Conservation (phyloP, 2,888 invertebrate species). For the Empis livida region DNA sequence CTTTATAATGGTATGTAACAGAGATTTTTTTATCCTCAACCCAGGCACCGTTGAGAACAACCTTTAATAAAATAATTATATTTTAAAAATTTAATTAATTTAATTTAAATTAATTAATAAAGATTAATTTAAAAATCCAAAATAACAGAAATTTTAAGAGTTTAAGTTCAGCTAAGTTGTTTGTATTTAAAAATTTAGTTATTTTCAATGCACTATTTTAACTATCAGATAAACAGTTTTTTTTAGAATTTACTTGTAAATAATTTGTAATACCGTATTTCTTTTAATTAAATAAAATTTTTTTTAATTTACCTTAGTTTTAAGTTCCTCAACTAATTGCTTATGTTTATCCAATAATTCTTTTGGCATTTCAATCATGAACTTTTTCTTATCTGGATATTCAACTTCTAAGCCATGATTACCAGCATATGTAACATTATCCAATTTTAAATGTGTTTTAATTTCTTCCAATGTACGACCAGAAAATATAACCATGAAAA, state of each 20-base stretch:
- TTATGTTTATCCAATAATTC: slow-evolving; percentile 55
- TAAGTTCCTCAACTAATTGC: slow-evolving; percentile 49
- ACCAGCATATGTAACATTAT: slow-evolving; percentile 56
- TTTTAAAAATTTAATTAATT: too few species aligned
- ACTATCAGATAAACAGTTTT: too few species aligned
- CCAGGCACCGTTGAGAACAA: slow-evolving; percentile 61
- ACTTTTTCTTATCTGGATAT: slow-evolving; percentile 62
- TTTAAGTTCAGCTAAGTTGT: too few species aligned
- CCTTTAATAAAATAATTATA: too few species aligned
- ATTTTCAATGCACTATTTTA: too few species aligned
- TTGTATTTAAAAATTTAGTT: too few species aligned
- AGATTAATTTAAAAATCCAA: not conserved
- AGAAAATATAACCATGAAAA: slow-evolving; percentile 59
- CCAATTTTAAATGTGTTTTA: slow-evolving; percentile 48
- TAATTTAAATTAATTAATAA: too few species aligned
- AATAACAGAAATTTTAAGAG: too few species aligned
- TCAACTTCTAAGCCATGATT: slow-evolving; percentile 64
- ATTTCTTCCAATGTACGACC: slow-evolving; percentile 61
- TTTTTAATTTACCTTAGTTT: slow-evolving; percentile 42
- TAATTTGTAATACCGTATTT: too few species aligned
- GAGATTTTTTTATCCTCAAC: slow-evolving; percentile 65
- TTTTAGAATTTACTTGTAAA: too few species aligned
- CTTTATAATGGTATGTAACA: slow-evolving; percentile 60
- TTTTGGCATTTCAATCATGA: slow-evolving; percentile 61
- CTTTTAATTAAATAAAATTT: too few species aligned